Evolutionary conservation across 1,140 invertebrate genomes (phyloP), one percentile per base, ranked within the genome.

Genomic region (Hypsibius dujardini): DNA sequence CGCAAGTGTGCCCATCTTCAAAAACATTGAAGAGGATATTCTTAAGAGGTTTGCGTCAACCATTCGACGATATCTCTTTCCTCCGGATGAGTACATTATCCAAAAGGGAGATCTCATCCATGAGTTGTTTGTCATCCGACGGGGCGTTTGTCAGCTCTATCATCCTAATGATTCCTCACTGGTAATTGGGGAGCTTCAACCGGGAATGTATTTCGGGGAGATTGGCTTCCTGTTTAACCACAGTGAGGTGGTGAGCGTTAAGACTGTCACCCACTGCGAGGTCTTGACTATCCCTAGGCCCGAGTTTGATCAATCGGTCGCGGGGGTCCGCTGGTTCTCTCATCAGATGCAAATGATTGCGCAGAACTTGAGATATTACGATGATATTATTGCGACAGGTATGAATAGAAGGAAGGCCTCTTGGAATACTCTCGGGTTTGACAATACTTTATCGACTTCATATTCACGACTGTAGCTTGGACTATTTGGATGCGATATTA

Each of bases 241-340:
- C 7, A 56, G n/a, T n/a, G 50, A 56, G 50, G n/a, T 56, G 7
- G 50, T n/a, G 7, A 56, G 50, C 50, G n/a, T 56, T n/a, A 56
- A 56, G 50, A 56, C 50, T n/a, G n/a, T 56, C 50, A 56, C 50
- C 50, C 50, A 56, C 50, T 56, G 50, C 50, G 50, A 56, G 50
- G 50, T 56, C 50, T 56, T 56, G 50, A 56, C 50, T 7, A 7
- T 56, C n/a, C 50, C 50, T n/a, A 7, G 50, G 7, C n/a, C 50
- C 7, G 50, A 7, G 7, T 56, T 56, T 56, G 50, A 56, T n/a
- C 7, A 56, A 56, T 7, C n/a, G 50, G 50, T n/a, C 50, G 50
- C n/a, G 7, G n/a, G n/a, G 7, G 50, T 56, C 50, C 7, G n/a
- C 7, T 56, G 50, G 50, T n/a, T 56, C 7, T n/a, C 7, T 7